Percentiles rank a stretch among this genome's conserved stretches.
These are phyloP conservation scores for Araneus ventricosus DNA, from an alignment of 1,140 invertebrate genomes.

Conservation along the genomic window DNA sequence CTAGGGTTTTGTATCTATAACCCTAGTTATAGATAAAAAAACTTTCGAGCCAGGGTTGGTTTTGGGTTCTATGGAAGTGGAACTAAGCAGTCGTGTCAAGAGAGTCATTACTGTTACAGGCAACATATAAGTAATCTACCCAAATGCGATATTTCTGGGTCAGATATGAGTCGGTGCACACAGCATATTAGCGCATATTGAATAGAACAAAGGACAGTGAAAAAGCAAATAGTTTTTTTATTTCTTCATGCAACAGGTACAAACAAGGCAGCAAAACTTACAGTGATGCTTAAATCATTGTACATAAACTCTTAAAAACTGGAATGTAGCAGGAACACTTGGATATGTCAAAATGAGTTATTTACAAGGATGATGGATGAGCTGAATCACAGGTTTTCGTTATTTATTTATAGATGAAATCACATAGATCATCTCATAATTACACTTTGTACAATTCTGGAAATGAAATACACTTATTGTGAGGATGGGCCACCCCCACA, in stretches of 20 bases:
- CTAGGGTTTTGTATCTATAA: no score
- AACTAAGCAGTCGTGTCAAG: no score
- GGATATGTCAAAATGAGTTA: constrained; percentile 8
- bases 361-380: constrained; percentile 22
- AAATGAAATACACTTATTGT: not conserved
- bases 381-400: not conserved
- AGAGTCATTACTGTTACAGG: no score
- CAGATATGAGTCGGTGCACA: no score
- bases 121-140: no score
- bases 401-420: not conserved
- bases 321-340: not conserved
- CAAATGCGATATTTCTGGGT: no score
- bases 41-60: no score
- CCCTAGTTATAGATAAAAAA: no score
- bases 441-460: not conserved
- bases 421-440: not conserved
- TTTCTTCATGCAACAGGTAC: constrained; percentile 28
- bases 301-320: not conserved
- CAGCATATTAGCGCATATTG: no score
- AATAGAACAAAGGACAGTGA: no score
- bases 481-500: not conserved
- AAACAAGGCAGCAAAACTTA: constrained; percentile 33
- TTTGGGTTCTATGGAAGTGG: no score
- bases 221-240: constrained; percentile 11
- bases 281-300: not conserved